phyloP scores from a whole-genome alignment of 2,113 vertebrate genomes.

The Delphinapterus leucas region DNA sequence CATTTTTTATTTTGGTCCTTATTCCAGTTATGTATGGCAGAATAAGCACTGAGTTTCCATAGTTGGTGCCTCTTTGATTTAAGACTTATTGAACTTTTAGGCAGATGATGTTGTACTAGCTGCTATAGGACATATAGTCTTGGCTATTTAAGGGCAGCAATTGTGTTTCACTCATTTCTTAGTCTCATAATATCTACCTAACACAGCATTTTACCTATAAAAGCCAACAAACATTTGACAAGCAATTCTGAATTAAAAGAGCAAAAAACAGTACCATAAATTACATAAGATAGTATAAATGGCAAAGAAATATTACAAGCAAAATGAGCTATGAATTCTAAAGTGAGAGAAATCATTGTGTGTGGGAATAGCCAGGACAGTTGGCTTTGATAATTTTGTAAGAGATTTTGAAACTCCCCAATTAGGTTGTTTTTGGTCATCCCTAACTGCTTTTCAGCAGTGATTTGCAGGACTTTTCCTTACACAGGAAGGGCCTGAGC shows the following conservation, averaged over 20 bases:
- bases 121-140: background rate
- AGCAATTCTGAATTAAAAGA: background rate
- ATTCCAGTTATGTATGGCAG: background rate
- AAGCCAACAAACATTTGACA: background rate
- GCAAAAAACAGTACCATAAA: background rate
- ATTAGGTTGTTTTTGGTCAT: background rate
- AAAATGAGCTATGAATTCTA: background rate
- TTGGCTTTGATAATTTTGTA: background rate
- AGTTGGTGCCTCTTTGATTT: background rate
- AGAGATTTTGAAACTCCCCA: background rate
- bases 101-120: background rate
- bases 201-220: background rate
- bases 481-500: background rate
- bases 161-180: background rate
- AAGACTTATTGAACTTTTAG: background rate
- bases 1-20: background rate
- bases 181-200: background rate
- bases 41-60: background rate
- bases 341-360: background rate
- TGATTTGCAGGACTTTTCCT: background rate
- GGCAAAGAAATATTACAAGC: background rate
- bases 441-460: background rate
- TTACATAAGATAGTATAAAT: background rate
- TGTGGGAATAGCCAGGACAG: background rate
- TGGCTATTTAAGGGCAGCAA: background rate